Evolutionary conservation across 2,888 invertebrate genomes (phyloP), one percentile per base, ranked within the genome.

Genomic region (Elgonia sp.): DNA sequence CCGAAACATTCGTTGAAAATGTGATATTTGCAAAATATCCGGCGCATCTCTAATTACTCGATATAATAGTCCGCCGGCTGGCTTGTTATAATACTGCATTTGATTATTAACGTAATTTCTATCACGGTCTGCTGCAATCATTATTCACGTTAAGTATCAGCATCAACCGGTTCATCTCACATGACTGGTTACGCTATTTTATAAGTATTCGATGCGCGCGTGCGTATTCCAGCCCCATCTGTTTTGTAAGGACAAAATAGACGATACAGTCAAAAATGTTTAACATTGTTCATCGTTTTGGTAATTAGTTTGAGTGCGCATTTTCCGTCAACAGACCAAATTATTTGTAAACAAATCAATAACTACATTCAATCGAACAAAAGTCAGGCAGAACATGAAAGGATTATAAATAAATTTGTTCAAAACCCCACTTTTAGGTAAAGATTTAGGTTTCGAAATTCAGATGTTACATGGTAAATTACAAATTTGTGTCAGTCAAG

Each of bases 21-120:
- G 81, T 81, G 82, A 85, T 87, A 81, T 85, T 80, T 82, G 72
- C 69, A 63, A 82, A 84, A 82, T 73, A 88, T 77, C 62, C 82
- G 73, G 39, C 50, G 73, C 82, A 46, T 87, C 79, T 85, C 84
- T 77, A 84, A 88, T 88, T 85, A 79, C 84, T 65, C 67, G 55
- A 77, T 73, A 82, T 79, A 77, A 85, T 88, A 82, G 77, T 77
- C 63, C 72, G 72, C 50, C 60, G 73, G 39, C 70, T 75, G 80
- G 80, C 75, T 80, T 72, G 81, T 84, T 83, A 80, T 84, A 81
- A 82, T 77, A 77, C 76, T 70, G 69, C 70, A 63, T 86, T 76
- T 81, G 81, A 70, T 81, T 86, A 81, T 76, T 81, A 81, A 81
- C 81, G 80, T 76, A 81, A 86, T 81, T 86, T 86, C 42, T 63